Conservation (phyloP, 2,113 vertebrate genomes). For the Stegastes partitus region DNA sequence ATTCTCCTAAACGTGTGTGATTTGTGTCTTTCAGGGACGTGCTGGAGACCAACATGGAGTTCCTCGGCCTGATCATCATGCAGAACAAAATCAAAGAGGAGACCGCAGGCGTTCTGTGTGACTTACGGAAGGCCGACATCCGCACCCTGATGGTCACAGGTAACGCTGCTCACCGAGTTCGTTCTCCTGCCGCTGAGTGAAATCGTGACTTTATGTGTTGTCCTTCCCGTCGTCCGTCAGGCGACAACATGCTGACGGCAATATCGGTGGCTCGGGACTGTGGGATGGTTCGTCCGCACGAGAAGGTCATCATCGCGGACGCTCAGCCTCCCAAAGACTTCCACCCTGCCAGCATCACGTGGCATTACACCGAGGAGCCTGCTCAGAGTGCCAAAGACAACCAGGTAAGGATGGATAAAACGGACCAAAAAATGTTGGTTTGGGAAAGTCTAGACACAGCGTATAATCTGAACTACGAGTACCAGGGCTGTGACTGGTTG, state of each 20-base stretch:
- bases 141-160: slow-evolving; percentile 98
- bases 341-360: slow-evolving; percentile 92
- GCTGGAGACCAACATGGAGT: slow-evolving; percentile 95
- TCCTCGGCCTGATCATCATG: slow-evolving; percentile 96
- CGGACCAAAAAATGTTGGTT: too few species aligned
- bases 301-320: slow-evolving; percentile 95
- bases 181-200: background rate
- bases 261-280: slow-evolving; percentile 97
- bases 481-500: too few species aligned
- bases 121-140: slow-evolving; percentile 92
- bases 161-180: slow-evolving; percentile 47
- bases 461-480: too few species aligned
- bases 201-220: background rate
- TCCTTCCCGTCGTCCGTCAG: slow-evolving; percentile 70
- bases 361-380: slow-evolving; percentile 91
- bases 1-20: background rate
- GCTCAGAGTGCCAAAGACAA: slow-evolving; percentile 57
- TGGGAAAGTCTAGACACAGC: too few species aligned
- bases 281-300: slow-evolving; percentile 93
- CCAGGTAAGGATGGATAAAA: slow-evolving; percentile 76
- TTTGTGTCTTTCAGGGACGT: slow-evolving; percentile 85
- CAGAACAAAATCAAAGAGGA: slow-evolving; percentile 97
- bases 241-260: slow-evolving; percentile 97
- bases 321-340: slow-evolving; percentile 92
- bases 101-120: slow-evolving; percentile 90